Evolutionary conservation across 1,140 invertebrate species (phyloP).

Genomic region (Cepaea nemoralis): DNA sequence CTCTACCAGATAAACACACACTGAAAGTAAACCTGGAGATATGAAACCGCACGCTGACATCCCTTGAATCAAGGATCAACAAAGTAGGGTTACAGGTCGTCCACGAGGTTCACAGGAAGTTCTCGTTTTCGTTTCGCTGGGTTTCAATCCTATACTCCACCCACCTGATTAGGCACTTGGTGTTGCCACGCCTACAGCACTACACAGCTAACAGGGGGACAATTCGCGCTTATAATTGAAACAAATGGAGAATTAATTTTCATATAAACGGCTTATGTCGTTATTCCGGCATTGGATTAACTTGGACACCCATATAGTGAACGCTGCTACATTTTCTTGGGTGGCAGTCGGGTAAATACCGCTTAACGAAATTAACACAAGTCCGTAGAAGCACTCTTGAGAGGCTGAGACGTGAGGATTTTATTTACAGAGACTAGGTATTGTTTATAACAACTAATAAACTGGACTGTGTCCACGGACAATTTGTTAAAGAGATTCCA

Average conservation of each 20-base stretch:
- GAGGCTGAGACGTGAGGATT: not conserved
- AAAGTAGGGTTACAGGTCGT: not conserved
- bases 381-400: not conserved
- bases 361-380: not conserved
- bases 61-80: not conserved
- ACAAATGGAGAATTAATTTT: not conserved
- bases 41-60: not conserved
- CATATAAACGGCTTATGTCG: not conserved
- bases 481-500: too few relatives aligned
- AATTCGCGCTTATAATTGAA: not conserved
- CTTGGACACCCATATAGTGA: not conserved
- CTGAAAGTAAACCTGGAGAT: not conserved
- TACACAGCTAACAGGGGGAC: not conserved
- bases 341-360: not conserved
- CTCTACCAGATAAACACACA: not conserved
- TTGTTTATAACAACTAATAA: not conserved
- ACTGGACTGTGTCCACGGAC: too few relatives aligned
- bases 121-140: not conserved
- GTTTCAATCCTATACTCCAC: not conserved
- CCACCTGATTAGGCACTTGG: conserved; percentile 4
- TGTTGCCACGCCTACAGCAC: not conserved
- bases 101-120: not conserved
- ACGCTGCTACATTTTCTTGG: not conserved
- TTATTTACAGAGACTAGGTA: not conserved
- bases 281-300: not conserved